Evolutionary conservation across 2,113 vertebrate genomes (phyloP).

Genomic region (Chloroceryle aenea): DNA sequence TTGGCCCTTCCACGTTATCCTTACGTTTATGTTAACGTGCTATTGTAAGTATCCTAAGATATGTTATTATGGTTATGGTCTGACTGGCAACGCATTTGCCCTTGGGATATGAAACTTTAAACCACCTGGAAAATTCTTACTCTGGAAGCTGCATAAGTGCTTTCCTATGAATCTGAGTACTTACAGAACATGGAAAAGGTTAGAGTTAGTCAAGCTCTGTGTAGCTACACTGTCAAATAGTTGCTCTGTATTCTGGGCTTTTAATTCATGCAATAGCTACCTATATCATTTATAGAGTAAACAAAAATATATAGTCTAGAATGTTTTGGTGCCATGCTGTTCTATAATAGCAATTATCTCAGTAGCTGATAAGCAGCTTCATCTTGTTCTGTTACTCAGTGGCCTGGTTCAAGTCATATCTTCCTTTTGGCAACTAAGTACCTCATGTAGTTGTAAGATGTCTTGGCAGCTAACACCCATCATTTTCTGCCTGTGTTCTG

Average conservation of each 20-base stretch:
- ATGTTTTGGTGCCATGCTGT: background rate
- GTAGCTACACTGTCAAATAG: background rate
- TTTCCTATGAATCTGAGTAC: background rate
- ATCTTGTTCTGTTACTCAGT: background rate
- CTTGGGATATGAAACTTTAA: background rate
- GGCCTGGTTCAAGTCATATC: background rate
- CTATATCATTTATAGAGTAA: background rate
- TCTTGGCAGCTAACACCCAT: constrained; percentile 47
- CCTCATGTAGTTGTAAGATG: background rate
- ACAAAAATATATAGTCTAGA: background rate
- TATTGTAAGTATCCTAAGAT: background rate
- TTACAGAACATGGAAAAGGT: background rate
- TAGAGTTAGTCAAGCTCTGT: background rate
- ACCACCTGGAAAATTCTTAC: background rate
- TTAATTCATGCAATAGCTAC: background rate
- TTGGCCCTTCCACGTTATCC: background rate
- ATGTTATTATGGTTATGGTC: background rate
- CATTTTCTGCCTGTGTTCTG: constrained; percentile 41
- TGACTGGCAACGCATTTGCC: background rate
- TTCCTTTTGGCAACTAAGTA: constrained; percentile 16
- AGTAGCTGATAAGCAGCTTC: background rate
- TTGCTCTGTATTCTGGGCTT: background rate
- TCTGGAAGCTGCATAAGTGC: background rate
- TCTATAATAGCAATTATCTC: background rate
- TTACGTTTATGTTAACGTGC: background rate